These are phyloP conservation scores for Acholoe squamosa DNA, from an alignment of 2,888 invertebrate species.

Conservation along the genomic window DNA sequence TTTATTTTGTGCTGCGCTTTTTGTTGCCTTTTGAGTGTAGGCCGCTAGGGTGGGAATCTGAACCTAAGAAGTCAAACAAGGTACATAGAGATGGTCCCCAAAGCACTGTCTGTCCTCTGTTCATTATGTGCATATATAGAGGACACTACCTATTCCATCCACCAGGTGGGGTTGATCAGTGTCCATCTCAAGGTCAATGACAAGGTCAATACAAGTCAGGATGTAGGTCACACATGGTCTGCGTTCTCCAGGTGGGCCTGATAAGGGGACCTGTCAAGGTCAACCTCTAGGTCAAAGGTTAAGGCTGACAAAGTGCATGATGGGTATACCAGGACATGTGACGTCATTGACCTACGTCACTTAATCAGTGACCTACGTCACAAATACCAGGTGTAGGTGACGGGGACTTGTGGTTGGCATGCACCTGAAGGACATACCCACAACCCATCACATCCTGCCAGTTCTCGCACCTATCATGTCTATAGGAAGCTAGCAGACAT, in stretches of 20 bases:
- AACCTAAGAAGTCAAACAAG: no score
- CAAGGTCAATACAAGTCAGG: slow-evolving; percentile 1
- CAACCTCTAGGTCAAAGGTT: background rate
- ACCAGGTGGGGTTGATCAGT: background rate
- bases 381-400: slow-evolving; percentile 2
- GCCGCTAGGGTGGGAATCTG: no score
- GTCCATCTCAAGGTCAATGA: background rate
- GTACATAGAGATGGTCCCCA: no score
- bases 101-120: no score
- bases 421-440: no score
- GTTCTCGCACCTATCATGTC: no score
- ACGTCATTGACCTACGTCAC: slow-evolving; percentile 21
- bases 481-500: no score
- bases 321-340: slow-evolving; percentile 13
- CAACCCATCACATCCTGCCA: no score
- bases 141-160: background rate
- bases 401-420: background rate
- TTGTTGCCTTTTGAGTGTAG: no score
- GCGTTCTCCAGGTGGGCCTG: background rate
- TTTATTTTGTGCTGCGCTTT: no score
- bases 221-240: background rate
- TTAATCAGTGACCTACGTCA: slow-evolving; percentile 15
- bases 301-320: background rate
- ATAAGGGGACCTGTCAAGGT: background rate
- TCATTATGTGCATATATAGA: background rate